Conservation (phyloP, 2,888 invertebrate genomes). For the Cerceris ruficornis region DNA sequence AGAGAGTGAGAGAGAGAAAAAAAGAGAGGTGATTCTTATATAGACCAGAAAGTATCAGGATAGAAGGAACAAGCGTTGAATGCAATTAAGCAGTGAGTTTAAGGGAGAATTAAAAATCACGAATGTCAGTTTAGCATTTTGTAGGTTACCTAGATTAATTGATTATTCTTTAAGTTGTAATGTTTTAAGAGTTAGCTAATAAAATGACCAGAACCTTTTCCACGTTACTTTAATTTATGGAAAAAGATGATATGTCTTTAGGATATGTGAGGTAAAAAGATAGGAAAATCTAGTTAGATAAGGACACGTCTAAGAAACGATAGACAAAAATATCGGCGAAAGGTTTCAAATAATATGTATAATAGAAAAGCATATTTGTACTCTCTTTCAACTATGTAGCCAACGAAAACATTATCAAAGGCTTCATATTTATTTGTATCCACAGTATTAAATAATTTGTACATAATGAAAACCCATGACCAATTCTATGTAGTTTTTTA, state of each 20-base stretch:
- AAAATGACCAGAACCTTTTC: slow-evolving; percentile 79
- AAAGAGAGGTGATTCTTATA: slow-evolving; percentile 55
- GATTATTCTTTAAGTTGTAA: slow-evolving; percentile 78
- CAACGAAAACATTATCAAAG: slow-evolving; percentile 51
- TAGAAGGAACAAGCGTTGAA: slow-evolving; percentile 35
- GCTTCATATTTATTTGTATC: slow-evolving; percentile 71
- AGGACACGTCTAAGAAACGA: slow-evolving; percentile 37
- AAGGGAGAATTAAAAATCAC: slow-evolving; percentile 41
- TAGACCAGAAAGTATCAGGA: slow-evolving; percentile 44
- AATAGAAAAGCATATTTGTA: slow-evolving; percentile 62
- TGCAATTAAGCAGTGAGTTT: slow-evolving; percentile 23
- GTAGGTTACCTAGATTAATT: slow-evolving; percentile 76
- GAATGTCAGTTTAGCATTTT: slow-evolving; percentile 67
- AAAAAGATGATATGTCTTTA: slow-evolving; percentile 49
- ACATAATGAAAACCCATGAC: slow-evolving; percentile 67
- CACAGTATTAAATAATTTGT: slow-evolving; percentile 77
- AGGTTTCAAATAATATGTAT: slow-evolving; percentile 36
- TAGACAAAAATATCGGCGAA: slow-evolving; percentile 32
- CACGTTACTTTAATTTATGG: slow-evolving; percentile 73
- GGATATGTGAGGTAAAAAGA: slow-evolving; percentile 45
- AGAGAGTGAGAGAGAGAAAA: too few species aligned
- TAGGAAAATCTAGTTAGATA: slow-evolving; percentile 49
- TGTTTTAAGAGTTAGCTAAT: slow-evolving; percentile 79
- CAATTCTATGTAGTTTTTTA: slow-evolving; percentile 65
- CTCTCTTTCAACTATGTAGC: slow-evolving; percentile 66